Base-by-base conservation (phyloP, 2,888 invertebrate species). In the Trissolcus brochymenae region DNA sequence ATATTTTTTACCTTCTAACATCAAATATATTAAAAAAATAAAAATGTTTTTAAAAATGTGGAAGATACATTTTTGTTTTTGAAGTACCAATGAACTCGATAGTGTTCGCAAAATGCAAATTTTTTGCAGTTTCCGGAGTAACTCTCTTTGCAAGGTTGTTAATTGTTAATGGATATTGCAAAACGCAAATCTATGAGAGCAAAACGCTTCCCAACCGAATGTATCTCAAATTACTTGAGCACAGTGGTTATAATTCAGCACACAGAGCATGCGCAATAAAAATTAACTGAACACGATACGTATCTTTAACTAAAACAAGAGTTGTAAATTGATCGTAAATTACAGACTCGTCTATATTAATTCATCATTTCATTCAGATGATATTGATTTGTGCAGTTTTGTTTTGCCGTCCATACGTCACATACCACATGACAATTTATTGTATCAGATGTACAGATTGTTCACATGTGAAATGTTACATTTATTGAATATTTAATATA, bases 211-310 rank as follows among this genome's bases (percentile, higher is more conserved):
- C 50, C 43, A 53, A 40, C 21, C 40, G 67, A 68, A 74, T 74
- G 57, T 62, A 53, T 74, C 67, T 74, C 74, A 54, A 61, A 57
- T 74, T 74, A 74, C 74, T 57, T 74, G 46, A 60, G 66, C 66
- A 66, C 51, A 25, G 61, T 67, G 55, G 66, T 67, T 61, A 67
- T 61, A 16, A 16, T 62, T 49, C 50, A 9, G 55, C 21, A 41
- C 21, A 41, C 74, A 11, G 35, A 11, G 74, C 67, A 67, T 74
- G 67, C 66, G 73, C 57, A 53, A 68, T 62, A 61, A 67, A 61
- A 62, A 57, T 67, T 60, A 4, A 50, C 35, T 50, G 53, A 62
- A 74, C 40, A 51, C 29, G 65, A 72, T 72, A 54, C 57, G 67
- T 74, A 67, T 66, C 61, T 61, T 53, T 73, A 43, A 66, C 61